Percentiles rank a stretch among this genome's conserved stretches.
These are phyloP conservation scores for Rallus crepitans DNA, from an alignment of 2,797 vertebrate species.

Conservation along the genomic window DNA sequence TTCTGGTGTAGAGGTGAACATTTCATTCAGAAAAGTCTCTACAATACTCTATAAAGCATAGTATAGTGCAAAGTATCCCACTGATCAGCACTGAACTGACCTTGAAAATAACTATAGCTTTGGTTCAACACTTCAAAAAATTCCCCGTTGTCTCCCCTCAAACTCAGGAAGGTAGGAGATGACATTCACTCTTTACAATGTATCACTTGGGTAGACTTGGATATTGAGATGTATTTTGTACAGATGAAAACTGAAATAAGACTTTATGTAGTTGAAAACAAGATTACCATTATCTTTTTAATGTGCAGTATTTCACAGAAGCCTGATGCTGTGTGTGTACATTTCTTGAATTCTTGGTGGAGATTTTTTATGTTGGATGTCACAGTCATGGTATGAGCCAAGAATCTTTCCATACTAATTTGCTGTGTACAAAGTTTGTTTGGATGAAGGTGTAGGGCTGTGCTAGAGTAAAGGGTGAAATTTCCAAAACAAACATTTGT, in stretches of 20 bases:
- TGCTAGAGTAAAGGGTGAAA: slow-evolving; percentile 44
- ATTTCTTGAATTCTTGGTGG: slow-evolving; percentile 41
- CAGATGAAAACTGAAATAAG: slow-evolving; percentile 64
- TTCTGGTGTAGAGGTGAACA: not conserved
- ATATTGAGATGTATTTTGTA: slow-evolving; percentile 65
- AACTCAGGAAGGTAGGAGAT: slow-evolving; percentile 41
- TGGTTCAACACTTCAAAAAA: slow-evolving; percentile 60
- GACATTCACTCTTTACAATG: slow-evolving; percentile 40
- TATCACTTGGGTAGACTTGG: slow-evolving; percentile 42
- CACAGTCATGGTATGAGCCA: not conserved
- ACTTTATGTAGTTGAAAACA: slow-evolving; percentile 64
- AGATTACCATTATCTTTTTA: slow-evolving; percentile 60
- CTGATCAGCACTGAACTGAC: slow-evolving; percentile 56
- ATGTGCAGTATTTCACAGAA: slow-evolving; percentile 43
- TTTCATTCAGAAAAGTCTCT: slow-evolving; percentile 1
- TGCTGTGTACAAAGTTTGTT: slow-evolving; percentile 37
- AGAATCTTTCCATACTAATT: slow-evolving; percentile 15
- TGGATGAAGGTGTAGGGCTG: slow-evolving; percentile 34
- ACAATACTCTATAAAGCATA: not conserved
- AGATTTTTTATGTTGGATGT: slow-evolving; percentile 8
- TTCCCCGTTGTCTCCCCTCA: slow-evolving; percentile 23
- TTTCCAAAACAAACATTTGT: slow-evolving; percentile 50
- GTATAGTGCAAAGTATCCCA: slow-evolving; percentile 23
- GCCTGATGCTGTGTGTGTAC: not conserved
- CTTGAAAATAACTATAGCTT: slow-evolving; percentile 58